Base-by-base conservation (phyloP, 2,113 vertebrate genomes). In the Mirza zaza region DNA sequence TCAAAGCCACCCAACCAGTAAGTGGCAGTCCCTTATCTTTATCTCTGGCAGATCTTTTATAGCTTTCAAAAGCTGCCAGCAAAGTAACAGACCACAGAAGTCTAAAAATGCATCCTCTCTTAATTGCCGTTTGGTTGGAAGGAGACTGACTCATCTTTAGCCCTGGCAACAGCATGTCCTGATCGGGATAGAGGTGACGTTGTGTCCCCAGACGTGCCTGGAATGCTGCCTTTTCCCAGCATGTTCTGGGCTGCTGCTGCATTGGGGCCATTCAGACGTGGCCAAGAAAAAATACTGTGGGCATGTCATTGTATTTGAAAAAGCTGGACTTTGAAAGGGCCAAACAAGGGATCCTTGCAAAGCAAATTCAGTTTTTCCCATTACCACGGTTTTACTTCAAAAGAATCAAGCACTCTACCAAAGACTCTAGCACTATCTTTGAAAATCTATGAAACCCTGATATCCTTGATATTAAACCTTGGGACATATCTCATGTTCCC, bases 221-320 rank as follows among this genome's bases (percentile, higher is more conserved):
- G 75, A 88, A 32, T 34, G 80, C 79, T 87, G 86, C 83, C 70
- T 83, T 68, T 96, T 95, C 94, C 84, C 71, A 63, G 59, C 71
- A n/a, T 83, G 92, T 88, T 79, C 71, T 65, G 83, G 25, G 52
- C 71, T 59, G 20, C 76, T 59, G 81, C 91, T 73, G 8, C 61
- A 59, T 20, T 20, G 1, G 63, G 86, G 57, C 88, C 85, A 86
- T 95, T 97, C 59, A 67, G 61, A 76, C 20, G 48, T 59, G 89
- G 55, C 59, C 89, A 55, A 96, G 81, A 29, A 92, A 87, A 84
- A 75, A 25, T 76, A 39, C 68, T 95, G 76, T 77, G 73, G 80
- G 61, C 15, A 13, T 75, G 67, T 34, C 70, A 85, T 81, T 97
- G 93, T 87, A 94, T 95, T 97, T 77, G 67, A 96, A 98, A 94